phyloP scores from a whole-genome alignment of 2,888 invertebrate genomes.

The Archaeoteleia sp. region DNA sequence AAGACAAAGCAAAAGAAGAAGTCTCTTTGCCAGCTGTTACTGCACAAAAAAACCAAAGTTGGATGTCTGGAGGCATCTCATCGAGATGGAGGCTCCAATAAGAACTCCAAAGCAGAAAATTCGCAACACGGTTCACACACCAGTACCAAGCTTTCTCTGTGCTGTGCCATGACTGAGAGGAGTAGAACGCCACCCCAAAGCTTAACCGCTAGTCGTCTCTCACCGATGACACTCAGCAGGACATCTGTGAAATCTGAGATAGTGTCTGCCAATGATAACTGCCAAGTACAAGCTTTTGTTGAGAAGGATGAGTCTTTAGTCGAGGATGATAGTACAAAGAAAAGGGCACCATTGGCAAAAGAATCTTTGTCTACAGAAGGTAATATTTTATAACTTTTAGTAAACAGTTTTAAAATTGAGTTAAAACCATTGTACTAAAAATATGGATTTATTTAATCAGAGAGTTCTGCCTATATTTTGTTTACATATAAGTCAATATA shows the following conservation, averaged over 20 bases:
- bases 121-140: slow-evolving; percentile 70
- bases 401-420: no score
- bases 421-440: no score
- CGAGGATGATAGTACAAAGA: slow-evolving; percentile 1
- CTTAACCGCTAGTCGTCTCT: slow-evolving; percentile 66
- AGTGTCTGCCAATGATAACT: slow-evolving; percentile 63
- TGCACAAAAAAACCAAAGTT: slow-evolving; percentile 73
- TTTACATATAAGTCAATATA: no score
- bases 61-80: slow-evolving; percentile 70
- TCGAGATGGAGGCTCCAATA: slow-evolving; percentile 62
- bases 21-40: slow-evolving; percentile 71
- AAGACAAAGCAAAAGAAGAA: slow-evolving; percentile 72
- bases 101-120: slow-evolving; percentile 64
- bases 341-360: slow-evolving; percentile 2
- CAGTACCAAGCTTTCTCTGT: slow-evolving; percentile 71
- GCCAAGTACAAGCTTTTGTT: slow-evolving; percentile 57
- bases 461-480: no score
- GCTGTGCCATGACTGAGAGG: slow-evolving; percentile 75
- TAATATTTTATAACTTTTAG: no score
- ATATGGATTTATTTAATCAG: no score
- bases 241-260: slow-evolving; percentile 66
- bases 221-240: slow-evolving; percentile 64
- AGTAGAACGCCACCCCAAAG: slow-evolving; percentile 73
- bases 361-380: slow-evolving; percentile 32
- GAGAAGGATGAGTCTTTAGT: slow-evolving; percentile 52